Evolutionary conservation across 2,797 vertebrate genomes (phyloP).

Genomic region (Denticeps clupeoides): DNA sequence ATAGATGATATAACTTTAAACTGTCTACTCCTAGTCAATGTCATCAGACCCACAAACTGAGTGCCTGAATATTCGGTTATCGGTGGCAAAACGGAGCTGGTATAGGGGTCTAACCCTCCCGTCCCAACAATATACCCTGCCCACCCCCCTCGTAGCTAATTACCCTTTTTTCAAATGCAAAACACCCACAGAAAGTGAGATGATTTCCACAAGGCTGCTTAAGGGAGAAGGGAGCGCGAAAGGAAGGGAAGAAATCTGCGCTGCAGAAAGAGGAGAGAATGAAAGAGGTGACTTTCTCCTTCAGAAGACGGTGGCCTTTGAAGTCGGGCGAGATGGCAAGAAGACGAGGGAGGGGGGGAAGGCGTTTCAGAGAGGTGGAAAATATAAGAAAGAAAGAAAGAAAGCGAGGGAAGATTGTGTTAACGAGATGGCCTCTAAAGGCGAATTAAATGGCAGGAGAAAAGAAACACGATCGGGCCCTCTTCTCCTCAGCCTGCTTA

Average conservation of each 20-base stretch:
- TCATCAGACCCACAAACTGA: no score
- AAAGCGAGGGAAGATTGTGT: constrained; percentile 62
- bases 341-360: constrained; percentile 9
- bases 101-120: constrained; percentile 19
- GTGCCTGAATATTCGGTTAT: constrained; percentile 27
- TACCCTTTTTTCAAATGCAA: constrained; percentile 70
- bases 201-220: constrained; percentile 58
- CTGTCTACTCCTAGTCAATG: no score
- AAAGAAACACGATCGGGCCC: constrained; percentile 60
- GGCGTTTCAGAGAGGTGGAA: constrained; percentile 21
- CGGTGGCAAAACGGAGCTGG: constrained; percentile 19
- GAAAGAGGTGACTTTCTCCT: constrained; percentile 66
- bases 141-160: constrained; percentile 54
- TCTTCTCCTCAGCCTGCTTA: constrained; percentile 56
- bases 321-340: constrained; percentile 39
- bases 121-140: constrained; percentile 28
- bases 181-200: constrained; percentile 65
- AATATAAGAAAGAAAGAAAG: constrained; percentile 30
- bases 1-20: no score
- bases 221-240: constrained; percentile 27
- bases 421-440: constrained; percentile 71
- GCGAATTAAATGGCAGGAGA: constrained; percentile 68
- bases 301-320: constrained; percentile 53
- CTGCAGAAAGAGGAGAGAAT: constrained; percentile 39
- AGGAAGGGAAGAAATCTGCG: constrained; percentile 27